Percentiles rank a stretch among this genome's conserved stretches.
Conservation (phyloP, 2,888 invertebrate genomes). For the Ophion ventricosus region DNA sequence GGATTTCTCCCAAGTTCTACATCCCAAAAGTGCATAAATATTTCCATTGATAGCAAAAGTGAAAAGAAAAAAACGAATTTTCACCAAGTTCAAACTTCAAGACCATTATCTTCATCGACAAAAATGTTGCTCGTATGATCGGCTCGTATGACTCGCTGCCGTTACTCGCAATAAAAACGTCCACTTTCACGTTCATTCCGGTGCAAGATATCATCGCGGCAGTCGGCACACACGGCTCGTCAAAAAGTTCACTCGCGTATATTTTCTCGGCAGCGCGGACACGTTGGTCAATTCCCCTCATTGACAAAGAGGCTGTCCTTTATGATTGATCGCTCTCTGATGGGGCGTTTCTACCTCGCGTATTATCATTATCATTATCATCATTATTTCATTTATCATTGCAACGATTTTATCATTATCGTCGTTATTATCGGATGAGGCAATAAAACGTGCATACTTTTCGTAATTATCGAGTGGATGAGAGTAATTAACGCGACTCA, state of each 20-base stretch:
- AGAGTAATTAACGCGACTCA: constrained; percentile 72
- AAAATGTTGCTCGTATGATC: constrained; percentile 24
- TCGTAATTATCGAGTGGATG: constrained; percentile 70
- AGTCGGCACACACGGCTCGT: constrained; percentile 59
- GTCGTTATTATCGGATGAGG: constrained; percentile 7
- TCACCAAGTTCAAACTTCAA: neutral
- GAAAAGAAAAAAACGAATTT: neutral
- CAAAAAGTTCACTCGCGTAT: constrained; percentile 72
- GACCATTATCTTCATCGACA: neutral
- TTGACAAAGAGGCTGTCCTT: constrained; percentile 47
- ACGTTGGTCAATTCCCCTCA: constrained; percentile 27
- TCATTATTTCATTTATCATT: constrained; percentile 34
- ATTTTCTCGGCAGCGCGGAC: constrained; percentile 19
- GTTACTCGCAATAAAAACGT: constrained; percentile 44
- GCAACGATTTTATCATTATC: constrained; percentile 16
- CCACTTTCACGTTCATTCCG: constrained; percentile 59
- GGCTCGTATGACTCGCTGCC: constrained; percentile 25
- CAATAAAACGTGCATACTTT: constrained; percentile 40
- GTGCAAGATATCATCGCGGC: constrained; percentile 70
- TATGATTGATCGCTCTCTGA: constrained; percentile 63
- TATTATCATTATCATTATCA: constrained; percentile 38
- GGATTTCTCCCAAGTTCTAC: too few relatives aligned
- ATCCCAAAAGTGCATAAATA: too few relatives aligned
- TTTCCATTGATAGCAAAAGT: too few relatives aligned
- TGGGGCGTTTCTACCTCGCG: constrained; percentile 13